Percentiles rank a stretch among this genome's conserved stretches.
phyloP scores from a whole-genome alignment of 2,888 invertebrate species.

The Watsonalla cultraria region DNA sequence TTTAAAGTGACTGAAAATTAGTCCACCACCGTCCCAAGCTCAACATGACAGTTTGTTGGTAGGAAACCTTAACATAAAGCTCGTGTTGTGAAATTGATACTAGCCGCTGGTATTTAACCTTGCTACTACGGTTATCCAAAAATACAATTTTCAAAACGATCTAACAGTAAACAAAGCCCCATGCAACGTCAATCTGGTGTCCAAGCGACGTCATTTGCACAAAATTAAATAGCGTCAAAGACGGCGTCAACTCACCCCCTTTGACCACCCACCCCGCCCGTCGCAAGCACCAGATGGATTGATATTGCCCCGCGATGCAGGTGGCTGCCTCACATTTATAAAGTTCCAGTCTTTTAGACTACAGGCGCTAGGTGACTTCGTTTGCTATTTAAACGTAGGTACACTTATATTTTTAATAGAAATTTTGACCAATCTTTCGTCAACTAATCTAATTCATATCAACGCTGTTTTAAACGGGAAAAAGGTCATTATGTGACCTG shows the following conservation, averaged over 20 bases:
- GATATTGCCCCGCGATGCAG: slow-evolving; percentile 70
- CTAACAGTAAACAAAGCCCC: background rate
- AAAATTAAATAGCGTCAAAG: slow-evolving; percentile 71
- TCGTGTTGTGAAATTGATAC: too few species aligned
- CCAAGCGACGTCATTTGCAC: slow-evolving; percentile 64
- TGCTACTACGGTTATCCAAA: background rate
- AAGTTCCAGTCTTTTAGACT: slow-evolving; percentile 19
- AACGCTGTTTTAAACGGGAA: too few species aligned
- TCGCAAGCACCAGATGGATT: slow-evolving; percentile 61
- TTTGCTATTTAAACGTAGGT: too few species aligned
- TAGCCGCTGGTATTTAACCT: too few species aligned
- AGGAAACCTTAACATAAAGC: too few species aligned
- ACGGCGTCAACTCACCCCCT: slow-evolving; percentile 40
- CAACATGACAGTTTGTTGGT: too few species aligned
- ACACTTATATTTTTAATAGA: too few species aligned
- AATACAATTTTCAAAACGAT: background rate
- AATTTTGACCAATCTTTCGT: too few species aligned
- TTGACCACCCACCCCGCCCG: slow-evolving; percentile 23
- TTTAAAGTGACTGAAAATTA: too few species aligned
- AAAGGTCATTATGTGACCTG: too few species aligned
- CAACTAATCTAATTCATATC: too few species aligned
- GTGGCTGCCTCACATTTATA: slow-evolving; percentile 61
- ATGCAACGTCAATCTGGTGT: slow-evolving; percentile 22
- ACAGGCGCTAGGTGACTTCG: background rate
- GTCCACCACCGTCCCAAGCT: too few species aligned